Base-by-base conservation (phyloP, 2,888 invertebrate species). In the Acronicta leporina region DNA sequence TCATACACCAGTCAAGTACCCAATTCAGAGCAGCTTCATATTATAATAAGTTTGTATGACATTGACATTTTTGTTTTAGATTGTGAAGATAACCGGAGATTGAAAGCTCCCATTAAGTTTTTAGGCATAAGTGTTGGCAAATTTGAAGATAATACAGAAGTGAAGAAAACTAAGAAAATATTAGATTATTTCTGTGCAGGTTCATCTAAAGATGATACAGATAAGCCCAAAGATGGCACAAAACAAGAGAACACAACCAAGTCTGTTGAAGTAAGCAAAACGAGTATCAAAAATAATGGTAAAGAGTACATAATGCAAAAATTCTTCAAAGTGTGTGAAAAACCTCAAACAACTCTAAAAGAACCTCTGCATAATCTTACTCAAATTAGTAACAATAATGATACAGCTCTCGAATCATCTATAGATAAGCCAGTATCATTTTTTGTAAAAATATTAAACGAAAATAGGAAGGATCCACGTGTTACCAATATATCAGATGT, bases 71-170 rank as follows among this genome's bases (percentile, higher is more conserved):
- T 13, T 53, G 11, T 92, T 91, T 43, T 77, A 94, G 94, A 89
- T 73, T 84, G 76, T 35, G 93, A 92, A 77, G 47, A 49, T 9
- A 90, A 93, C 52, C 86, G 91, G 75, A 86, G 75, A 73, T 77
- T 94, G 46, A 91, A 87, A 82, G 86, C 96, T 73, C 94, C 96
- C 0, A 95, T 98, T 14, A 96, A 95, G 63, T 96, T 96, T 86
- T 88, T 98, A 15, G 97, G 97, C 0, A 94, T 98, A n/a, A 97
- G 97, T 82, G 97, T 96, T 13, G 96, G 97, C 0, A 97, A 97
- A 85, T 98, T 98, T 88, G 96, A 96, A 86, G 95, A 96, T 48
- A 87, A 89, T 52, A 69, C 90, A 50, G 92, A 95, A 10, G 85
- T 59, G 56, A 95, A 95, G 65, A 95, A 95, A 84, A 94, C 92